A percentile compares a stretch with the other conserved stretches of the same genome.
These are phyloP conservation scores for Hypothenemus hampei DNA, from an alignment of 1,140 invertebrate genomes.

Conservation along the genomic window DNA sequence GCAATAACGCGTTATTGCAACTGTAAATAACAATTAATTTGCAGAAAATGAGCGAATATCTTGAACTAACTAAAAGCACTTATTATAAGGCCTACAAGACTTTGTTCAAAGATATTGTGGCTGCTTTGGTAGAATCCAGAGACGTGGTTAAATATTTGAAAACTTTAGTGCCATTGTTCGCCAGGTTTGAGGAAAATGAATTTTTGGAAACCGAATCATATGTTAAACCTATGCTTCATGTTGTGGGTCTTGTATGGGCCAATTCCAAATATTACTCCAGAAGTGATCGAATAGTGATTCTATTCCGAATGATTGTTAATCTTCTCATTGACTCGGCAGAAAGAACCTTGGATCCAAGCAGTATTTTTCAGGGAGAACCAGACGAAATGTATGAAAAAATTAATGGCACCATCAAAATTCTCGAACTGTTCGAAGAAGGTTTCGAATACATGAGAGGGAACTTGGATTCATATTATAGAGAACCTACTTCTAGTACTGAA, in stretches of 20 bases:
- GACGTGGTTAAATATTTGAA: slow-evolving; percentile 63
- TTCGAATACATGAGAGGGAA: slow-evolving; percentile 54
- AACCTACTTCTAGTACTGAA: slow-evolving; percentile 4
- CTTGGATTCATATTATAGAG: slow-evolving; percentile 49
- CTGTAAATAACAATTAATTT: slow-evolving; percentile 3
- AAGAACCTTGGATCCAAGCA: slow-evolving; percentile 51
- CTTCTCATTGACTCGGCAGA: slow-evolving; percentile 63
- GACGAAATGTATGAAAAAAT: slow-evolving; percentile 57
- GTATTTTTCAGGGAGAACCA: slow-evolving; percentile 69
- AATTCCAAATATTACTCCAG: slow-evolving; percentile 78
- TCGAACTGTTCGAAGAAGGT: slow-evolving; percentile 47
- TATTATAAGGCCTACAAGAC: slow-evolving; percentile 59
- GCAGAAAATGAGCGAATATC: slow-evolving; percentile 64
- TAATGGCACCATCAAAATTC: slow-evolving; percentile 46
- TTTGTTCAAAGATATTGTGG: slow-evolving; percentile 49
- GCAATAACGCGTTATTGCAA: background rate
- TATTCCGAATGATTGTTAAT: slow-evolving; percentile 73
- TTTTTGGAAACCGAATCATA: slow-evolving; percentile 58
- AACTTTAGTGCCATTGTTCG: slow-evolving; percentile 58
- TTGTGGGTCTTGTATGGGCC: slow-evolving; percentile 78
- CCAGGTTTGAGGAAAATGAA: slow-evolving; percentile 64
- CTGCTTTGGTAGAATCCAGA: slow-evolving; percentile 55
- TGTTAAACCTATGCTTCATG: slow-evolving; percentile 58
- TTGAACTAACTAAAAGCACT: slow-evolving; percentile 58
- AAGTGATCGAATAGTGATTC: slow-evolving; percentile 63